These are phyloP conservation scores for Hydrochoerus hydrochaeris DNA, from an alignment of 2,113 vertebrate genomes.

Conservation along the genomic window DNA sequence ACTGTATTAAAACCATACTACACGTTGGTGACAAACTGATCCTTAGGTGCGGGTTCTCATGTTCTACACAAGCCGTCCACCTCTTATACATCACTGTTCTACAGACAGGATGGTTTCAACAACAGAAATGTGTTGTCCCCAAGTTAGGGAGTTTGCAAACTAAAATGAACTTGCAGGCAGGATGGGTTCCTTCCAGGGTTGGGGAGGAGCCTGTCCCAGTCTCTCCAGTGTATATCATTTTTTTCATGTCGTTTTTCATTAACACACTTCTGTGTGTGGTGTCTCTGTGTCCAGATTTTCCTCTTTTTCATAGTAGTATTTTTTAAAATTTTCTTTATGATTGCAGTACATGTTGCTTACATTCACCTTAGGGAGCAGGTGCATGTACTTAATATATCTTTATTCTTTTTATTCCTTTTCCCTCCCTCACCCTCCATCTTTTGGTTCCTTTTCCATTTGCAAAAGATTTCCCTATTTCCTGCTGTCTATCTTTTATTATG, in stretches of 20 bases:
- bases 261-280: rapidly evolving
- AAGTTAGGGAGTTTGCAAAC: background rate
- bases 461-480: background rate
- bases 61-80: background rate
- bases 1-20: background rate
- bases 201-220: too few species aligned
- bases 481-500: background rate
- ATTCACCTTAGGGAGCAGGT: background rate
- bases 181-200: background rate
- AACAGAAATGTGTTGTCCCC: background rate
- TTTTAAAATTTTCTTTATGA: background rate
- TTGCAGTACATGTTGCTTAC: background rate
- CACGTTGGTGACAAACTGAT: too few species aligned
- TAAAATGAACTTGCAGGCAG: background rate
- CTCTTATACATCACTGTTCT: background rate
- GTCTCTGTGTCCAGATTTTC: background rate
- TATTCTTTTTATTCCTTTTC: background rate
- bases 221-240: rapidly evolving
- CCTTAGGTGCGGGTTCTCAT: too few species aligned
- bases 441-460: background rate
- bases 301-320: background rate
- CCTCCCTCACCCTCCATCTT: background rate
- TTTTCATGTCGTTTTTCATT: background rate
- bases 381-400: background rate
- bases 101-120: background rate